Base-by-base conservation (phyloP, 2,797 vertebrate genomes). In the Phoeniculus purpureus region DNA sequence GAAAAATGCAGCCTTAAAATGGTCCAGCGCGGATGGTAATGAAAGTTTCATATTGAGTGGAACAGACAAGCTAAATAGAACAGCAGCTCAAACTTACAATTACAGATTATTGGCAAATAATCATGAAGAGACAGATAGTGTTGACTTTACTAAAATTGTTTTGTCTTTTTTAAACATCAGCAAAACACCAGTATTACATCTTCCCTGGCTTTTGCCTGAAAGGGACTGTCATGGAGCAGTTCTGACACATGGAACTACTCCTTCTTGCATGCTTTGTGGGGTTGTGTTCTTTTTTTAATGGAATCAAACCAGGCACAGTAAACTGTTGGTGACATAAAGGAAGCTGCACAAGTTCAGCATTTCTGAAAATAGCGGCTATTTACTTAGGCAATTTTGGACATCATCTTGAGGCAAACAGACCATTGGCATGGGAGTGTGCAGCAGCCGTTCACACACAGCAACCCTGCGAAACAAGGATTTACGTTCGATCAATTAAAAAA, bases 11-110 rank as follows among this genome's bases (percentile, higher is more conserved):
- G 62, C 29, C 90, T 71, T 70, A 15, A 79, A 81, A 79, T 21
- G 77, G 72, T 79, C 66, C 75, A 86, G 84, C 20, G 83, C 81
- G 87, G 72, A 68, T 71, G 37, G 84, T 60, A 85, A 74, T 82
- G 68, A 40, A 61, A 64, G 34, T 62, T 83, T 92, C 26, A n/a
- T 2, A 7, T 10, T 34, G 59, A 84, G 56, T 51, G 67, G 23
- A 47, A 56, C 29, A 88, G 86, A 23, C 48, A 93, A 80, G 72
- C 29, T 72, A 54, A 82, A 48, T 1, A 76, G 62, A 82, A 23
- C 59, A 68, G 22, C 51, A 45, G 43, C 60, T 75, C 58, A 55
- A 87, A 80, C 5, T 64, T 55, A 16, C 1, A 5, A 27, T 68
- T 48, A 15, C 15, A 76, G 79, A 59, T 83, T 78, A 37, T 45